phyloP scores from a whole-genome alignment of 1,140 invertebrate genomes.

The Procambarus clarkii region DNA sequence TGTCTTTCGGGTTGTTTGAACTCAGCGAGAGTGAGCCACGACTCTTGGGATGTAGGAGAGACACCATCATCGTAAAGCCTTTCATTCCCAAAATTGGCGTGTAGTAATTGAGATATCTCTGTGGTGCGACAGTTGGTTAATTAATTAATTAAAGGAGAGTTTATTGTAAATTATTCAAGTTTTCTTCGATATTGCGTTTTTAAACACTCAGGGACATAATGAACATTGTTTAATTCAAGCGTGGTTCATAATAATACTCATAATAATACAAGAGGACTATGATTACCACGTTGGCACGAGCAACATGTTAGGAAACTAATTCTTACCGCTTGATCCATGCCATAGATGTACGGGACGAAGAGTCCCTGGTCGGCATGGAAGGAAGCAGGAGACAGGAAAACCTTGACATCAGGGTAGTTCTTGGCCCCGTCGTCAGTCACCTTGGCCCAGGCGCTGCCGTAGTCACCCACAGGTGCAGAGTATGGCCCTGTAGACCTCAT shows the following conservation, averaged over 20 bases:
- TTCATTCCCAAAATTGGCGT: background rate
- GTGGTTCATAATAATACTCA: no score
- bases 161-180: no score
- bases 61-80: conserved; percentile 9
- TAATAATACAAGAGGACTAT: no score
- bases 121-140: background rate
- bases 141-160: no score
- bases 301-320: no score
- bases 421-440: background rate
- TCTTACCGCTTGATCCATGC: conserved; percentile 3
- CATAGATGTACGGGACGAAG: conserved; percentile 3
- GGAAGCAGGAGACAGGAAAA: conserved; percentile 19
- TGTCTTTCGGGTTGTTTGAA: conserved; percentile 83
- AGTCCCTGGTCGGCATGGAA: conserved; percentile 16
- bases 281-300: no score
- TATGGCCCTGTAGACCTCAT: conserved; percentile 1
- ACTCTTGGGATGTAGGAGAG: conserved; percentile 82
- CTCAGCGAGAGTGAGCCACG: conserved; percentile 83
- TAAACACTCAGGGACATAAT: no score
- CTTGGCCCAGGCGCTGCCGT: conserved; percentile 31
- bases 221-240: no score
- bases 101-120: conserved; percentile 10
- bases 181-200: no score
- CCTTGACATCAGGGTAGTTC: background rate
- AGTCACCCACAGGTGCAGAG: background rate